Percentiles rank a stretch among this genome's conserved stretches.
phyloP scores from a whole-genome alignment of 2,113 vertebrate species.

The Clarias gariepinus region DNA sequence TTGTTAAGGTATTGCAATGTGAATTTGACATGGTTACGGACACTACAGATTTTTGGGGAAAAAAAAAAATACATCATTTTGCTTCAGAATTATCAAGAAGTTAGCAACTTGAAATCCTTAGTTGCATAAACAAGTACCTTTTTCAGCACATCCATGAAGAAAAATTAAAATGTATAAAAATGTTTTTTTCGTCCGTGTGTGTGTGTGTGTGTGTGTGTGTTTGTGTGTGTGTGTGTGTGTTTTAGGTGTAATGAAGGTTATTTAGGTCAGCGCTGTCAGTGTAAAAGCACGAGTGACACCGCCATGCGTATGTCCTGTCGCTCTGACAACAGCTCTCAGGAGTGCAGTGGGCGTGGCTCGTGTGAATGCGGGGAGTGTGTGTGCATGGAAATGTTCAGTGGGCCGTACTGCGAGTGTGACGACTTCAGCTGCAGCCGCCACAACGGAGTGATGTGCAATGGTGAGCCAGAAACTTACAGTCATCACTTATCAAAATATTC shows the following conservation, averaged over 20 bases:
- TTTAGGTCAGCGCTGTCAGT: slow-evolving; percentile 70
- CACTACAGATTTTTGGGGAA: too few relatives aligned
- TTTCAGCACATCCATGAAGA: too few relatives aligned
- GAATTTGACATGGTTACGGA: too few relatives aligned
- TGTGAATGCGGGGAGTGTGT: slow-evolving; percentile 73
- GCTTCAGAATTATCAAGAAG: too few relatives aligned
- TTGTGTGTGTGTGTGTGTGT: slow-evolving; percentile 36
- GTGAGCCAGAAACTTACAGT: slow-evolving; percentile 55
- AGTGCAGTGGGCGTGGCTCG: slow-evolving; percentile 70
- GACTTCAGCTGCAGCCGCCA: slow-evolving; percentile 66
- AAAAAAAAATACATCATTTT: too few relatives aligned
- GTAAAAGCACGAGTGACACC: slow-evolving; percentile 50
- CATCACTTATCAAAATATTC: not conserved
- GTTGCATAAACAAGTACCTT: too few relatives aligned
- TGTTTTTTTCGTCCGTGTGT: slow-evolving; percentile 8
- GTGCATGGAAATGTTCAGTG: slow-evolving; percentile 54
- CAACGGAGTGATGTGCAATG: slow-evolving; percentile 69
- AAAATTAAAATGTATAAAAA: not conserved
- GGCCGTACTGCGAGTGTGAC: slow-evolving; percentile 68
- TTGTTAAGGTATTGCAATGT: too few relatives aligned
- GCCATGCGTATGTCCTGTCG: slow-evolving; percentile 64
- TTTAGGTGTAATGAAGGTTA: slow-evolving; percentile 67
- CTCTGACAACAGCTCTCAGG: slow-evolving; percentile 45
- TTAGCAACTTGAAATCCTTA: too few relatives aligned
- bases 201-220: slow-evolving; percentile 26